Conservation (phyloP, 2,888 invertebrate species). For the Pandemis cinnamomeana region DNA sequence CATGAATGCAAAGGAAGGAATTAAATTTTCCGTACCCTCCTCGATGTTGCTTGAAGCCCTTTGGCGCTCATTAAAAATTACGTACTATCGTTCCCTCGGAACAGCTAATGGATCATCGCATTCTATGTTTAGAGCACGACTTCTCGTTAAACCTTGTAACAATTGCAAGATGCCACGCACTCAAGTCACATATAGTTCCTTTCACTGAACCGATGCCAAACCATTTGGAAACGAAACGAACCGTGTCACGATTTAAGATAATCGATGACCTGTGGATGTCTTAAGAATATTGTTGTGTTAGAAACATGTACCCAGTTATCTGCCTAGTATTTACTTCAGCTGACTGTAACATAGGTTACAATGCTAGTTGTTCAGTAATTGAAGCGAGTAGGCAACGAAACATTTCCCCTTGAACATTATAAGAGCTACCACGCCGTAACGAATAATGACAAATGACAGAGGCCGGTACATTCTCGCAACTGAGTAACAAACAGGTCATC, state of each 20-base stretch:
- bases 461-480: not conserved
- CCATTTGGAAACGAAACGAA: conserved; percentile 38
- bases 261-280: conserved; percentile 11
- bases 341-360: no score
- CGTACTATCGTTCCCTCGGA: not conserved
- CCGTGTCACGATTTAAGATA: conserved; percentile 28
- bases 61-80: not conserved
- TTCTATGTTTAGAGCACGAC: not conserved
- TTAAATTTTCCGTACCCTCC: not conserved
- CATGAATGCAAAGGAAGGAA: no score
- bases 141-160: conserved; percentile 35
- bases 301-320: not conserved
- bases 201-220: conserved; percentile 36
- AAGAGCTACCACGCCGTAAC: not conserved
- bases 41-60: not conserved
- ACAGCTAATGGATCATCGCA: not conserved
- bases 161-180: conserved; percentile 34
- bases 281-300: conserved; percentile 1
- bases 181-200: conserved; percentile 29
- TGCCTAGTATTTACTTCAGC: not conserved
- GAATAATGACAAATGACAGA: conserved; percentile 5
- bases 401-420: conserved; percentile 1
- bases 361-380: not conserved
- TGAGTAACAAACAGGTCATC: not conserved
- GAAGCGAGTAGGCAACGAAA: not conserved